These are phyloP conservation scores for Malurus leucopterus DNA, from an alignment of 2,797 vertebrate species.

Conservation along the genomic window DNA sequence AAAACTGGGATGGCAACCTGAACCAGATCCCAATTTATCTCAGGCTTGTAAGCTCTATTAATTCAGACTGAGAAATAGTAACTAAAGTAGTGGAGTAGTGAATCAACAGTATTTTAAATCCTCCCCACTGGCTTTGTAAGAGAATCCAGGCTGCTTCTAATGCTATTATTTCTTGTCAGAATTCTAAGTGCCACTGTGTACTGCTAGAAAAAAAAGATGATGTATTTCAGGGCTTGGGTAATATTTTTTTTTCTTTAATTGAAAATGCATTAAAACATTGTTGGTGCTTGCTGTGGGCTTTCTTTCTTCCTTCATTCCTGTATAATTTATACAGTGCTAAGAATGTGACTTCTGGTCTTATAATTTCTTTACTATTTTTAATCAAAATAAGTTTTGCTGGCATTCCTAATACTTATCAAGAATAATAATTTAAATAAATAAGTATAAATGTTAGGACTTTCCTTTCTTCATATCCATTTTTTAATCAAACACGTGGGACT, in stretches of 20 bases:
- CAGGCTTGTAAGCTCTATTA: background rate
- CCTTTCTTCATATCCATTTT: background rate
- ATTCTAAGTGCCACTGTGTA: background rate
- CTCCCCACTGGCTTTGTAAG: background rate
- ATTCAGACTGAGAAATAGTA: background rate
- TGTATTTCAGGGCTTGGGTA: background rate
- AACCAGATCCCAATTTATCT: background rate
- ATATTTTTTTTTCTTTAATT: background rate
- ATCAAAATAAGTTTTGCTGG: background rate
- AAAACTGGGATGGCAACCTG: background rate
- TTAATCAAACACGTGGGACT: background rate
- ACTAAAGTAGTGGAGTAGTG: background rate
- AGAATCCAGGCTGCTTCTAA: background rate
- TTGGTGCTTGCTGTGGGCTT: background rate
- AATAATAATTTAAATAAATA: background rate
- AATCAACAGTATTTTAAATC: constrained; percentile 10
- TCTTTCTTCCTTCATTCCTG: background rate
- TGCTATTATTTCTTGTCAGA: background rate
- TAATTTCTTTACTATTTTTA: background rate
- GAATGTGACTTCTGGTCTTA: background rate
- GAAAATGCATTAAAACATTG: background rate
- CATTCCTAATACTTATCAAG: background rate
- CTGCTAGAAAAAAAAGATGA: background rate
- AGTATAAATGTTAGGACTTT: background rate
- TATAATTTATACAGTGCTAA: background rate